A percentile compares a stretch with the other conserved stretches of the same genome.
phyloP scores from a whole-genome alignment of 2,797 vertebrate genomes.

The Vespertilio murinus region DNA sequence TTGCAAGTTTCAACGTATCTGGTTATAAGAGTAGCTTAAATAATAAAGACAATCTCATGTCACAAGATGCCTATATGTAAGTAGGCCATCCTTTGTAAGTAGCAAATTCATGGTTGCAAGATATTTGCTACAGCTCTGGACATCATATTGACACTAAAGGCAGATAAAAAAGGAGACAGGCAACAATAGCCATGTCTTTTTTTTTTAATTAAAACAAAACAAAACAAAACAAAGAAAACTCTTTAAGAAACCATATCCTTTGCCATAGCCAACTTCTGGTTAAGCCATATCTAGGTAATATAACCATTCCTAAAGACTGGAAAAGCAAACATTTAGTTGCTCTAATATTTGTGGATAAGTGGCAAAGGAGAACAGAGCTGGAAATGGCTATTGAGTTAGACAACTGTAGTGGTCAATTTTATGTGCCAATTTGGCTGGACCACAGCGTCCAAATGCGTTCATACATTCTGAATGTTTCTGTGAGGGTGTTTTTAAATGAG shows the following conservation, averaged over 20 bases:
- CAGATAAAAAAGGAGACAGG: neutral
- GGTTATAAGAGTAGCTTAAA: neutral
- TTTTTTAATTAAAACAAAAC: neutral
- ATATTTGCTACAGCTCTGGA: neutral
- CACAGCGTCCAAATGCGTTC: neutral
- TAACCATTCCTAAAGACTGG: neutral
- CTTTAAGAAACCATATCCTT: neutral
- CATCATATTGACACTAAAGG: neutral
- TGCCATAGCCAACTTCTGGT: neutral
- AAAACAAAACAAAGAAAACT: no score
- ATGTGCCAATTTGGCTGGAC: neutral
- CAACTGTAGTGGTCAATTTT: neutral
- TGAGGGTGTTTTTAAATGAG: neutral
- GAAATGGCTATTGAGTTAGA: neutral
- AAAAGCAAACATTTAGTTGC: neutral
- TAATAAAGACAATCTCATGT: neutral
- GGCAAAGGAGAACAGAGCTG: neutral
- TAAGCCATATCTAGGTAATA: neutral
- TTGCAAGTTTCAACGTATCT: neutral
- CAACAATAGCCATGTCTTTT: neutral
- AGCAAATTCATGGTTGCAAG: neutral
- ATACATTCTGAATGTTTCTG: neutral
- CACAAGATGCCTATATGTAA: neutral
- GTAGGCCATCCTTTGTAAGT: neutral
- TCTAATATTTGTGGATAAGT: neutral